phyloP scores from a whole-genome alignment of 2,888 invertebrate genomes.

The Nowickia ferox region DNA sequence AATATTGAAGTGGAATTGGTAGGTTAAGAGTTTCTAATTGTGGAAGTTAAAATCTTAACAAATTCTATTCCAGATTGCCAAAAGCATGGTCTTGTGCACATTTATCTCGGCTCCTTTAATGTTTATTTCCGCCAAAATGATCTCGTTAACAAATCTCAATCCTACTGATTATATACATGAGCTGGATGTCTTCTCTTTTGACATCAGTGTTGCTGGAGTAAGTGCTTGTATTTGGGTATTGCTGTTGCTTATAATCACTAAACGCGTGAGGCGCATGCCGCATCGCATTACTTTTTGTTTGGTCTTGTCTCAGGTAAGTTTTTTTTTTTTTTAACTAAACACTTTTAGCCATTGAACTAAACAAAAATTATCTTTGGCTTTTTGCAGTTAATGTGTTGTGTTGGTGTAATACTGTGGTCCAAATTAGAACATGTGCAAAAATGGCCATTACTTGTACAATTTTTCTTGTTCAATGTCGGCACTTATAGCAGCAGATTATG shows the following conservation, averaged over 20 bases:
- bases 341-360: not conserved
- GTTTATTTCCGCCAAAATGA: conserved; percentile 97
- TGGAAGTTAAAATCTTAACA: not conserved
- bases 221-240: conserved; percentile 92
- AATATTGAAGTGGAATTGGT: conserved; percentile 94
- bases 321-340: not conserved
- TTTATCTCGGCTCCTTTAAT: conserved; percentile 97
- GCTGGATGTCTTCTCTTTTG: conserved; percentile 91
- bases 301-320: conserved; percentile 89
- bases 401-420: conserved; percentile 91
- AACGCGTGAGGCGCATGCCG: conserved; percentile 90
- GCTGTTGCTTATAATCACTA: conserved; percentile 88
- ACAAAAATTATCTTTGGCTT: conserved; percentile 4
- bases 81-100: conserved; percentile 96
- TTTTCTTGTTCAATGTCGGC: conserved; percentile 89
- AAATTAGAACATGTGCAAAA: conserved; percentile 84
- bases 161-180: conserved; percentile 90
- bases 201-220: conserved; percentile 91
- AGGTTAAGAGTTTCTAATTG: conserved; percentile 76
- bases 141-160: conserved; percentile 88
- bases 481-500: conserved; percentile 93
- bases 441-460: conserved; percentile 89
- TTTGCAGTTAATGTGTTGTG: conserved; percentile 86
- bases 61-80: conserved; percentile 88
- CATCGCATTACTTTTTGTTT: conserved; percentile 92